Evolutionary conservation across 2,888 invertebrate species (phyloP).

Genomic region (Cheilosia impressa): DNA sequence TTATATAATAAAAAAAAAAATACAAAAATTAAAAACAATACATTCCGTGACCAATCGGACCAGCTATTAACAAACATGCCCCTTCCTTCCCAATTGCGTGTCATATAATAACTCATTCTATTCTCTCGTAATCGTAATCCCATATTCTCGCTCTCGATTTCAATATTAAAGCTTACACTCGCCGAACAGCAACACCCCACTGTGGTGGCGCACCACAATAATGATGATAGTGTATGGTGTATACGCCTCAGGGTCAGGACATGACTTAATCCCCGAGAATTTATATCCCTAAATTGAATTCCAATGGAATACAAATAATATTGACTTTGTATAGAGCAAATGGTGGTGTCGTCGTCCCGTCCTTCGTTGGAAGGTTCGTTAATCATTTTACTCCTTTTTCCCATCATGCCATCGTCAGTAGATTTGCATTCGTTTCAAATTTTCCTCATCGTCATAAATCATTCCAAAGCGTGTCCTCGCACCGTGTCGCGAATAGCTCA

Average conservation of each 20-base stretch:
- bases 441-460: slow-evolving; percentile 37
- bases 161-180: slow-evolving; percentile 3
- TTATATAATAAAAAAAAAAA: too few species aligned
- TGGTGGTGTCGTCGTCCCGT: neutral
- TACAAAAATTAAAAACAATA: too few species aligned
- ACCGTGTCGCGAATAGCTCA: neutral
- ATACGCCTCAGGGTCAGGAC: slow-evolving; percentile 24
- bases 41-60: neutral
- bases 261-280: slow-evolving; percentile 46
- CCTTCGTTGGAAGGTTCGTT: slow-evolving; percentile 39
- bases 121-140: slow-evolving; percentile 3
- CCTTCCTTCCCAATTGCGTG: slow-evolving; percentile 48
- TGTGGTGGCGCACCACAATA: slow-evolving; percentile 15
- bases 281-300: slow-evolving; percentile 32
- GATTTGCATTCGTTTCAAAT: neutral
- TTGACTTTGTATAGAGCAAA: slow-evolving; percentile 2
- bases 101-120: slow-evolving; percentile 58
- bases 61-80: slow-evolving; percentile 31
- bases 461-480: slow-evolving; percentile 26
- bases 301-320: slow-evolving; percentile 3
- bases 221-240: slow-evolving; percentile 40
- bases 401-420: neutral
- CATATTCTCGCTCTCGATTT: neutral
- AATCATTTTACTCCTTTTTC: slow-evolving; percentile 40
- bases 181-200: neutral